Conservation (phyloP, 2,888 invertebrate species). For the Mythimna albipuncta region DNA sequence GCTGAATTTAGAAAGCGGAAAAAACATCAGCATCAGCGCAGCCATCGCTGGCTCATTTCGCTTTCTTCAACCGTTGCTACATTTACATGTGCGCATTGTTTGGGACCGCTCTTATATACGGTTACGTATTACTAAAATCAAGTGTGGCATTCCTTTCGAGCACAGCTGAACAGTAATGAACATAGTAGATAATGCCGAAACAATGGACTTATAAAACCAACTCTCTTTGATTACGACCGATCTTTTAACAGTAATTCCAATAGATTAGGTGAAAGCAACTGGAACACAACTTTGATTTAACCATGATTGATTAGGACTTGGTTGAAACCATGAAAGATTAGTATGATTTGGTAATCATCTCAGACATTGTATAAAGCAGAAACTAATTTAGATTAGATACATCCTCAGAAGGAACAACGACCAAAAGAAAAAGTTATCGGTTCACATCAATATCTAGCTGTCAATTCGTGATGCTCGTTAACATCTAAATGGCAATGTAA, state of each 20-base stretch:
- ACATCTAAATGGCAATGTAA: slow-evolving; percentile 16
- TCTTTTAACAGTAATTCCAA: slow-evolving; percentile 20
- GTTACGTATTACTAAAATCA: slow-evolving; percentile 58
- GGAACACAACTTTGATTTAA: slow-evolving; percentile 36
- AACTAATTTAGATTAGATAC: slow-evolving; percentile 35
- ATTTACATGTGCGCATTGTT: slow-evolving; percentile 82
- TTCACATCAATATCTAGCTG: slow-evolving; percentile 31
- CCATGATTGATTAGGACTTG: slow-evolving; percentile 46
- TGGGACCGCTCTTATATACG: slow-evolving; percentile 46
- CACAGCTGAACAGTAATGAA: slow-evolving; percentile 13
- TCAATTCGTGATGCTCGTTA: slow-evolving; percentile 39
- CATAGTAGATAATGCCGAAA: slow-evolving; percentile 13
- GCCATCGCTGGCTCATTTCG: slow-evolving; percentile 81
- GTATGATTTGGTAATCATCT: slow-evolving; percentile 32
- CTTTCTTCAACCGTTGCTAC: slow-evolving; percentile 77
- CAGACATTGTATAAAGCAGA: slow-evolving; percentile 21
- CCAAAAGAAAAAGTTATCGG: slow-evolving; percentile 33
- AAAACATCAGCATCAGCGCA: slow-evolving; percentile 82
- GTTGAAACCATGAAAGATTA: slow-evolving; percentile 37
- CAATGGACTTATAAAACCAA: slow-evolving; percentile 19
- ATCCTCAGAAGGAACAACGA: slow-evolving; percentile 18
- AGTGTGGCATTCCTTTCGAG: slow-evolving; percentile 37
- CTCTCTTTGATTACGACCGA: slow-evolving; percentile 11
- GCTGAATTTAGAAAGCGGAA: slow-evolving; percentile 88
- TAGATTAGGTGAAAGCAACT: slow-evolving; percentile 50